Conservation (phyloP, 2,797 vertebrate species). For the Coluber constrictor region DNA sequence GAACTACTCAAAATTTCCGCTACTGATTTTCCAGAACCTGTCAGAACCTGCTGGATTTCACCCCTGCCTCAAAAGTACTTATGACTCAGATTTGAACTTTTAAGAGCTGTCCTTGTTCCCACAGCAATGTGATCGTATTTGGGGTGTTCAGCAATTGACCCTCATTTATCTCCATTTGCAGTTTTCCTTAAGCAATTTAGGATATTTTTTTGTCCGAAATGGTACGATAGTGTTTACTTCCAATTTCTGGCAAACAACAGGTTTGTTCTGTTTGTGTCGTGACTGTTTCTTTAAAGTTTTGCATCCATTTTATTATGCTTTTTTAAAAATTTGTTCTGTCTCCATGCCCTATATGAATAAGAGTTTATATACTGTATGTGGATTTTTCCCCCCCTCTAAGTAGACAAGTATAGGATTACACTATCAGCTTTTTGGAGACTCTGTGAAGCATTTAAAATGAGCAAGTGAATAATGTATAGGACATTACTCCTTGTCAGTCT, state of each 20-base stretch:
- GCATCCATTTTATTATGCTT: neutral
- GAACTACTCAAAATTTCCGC: no score
- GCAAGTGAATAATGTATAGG: neutral
- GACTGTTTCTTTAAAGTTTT: neutral
- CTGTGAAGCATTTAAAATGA: neutral
- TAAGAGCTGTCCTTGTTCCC: no score
- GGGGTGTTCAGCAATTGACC: neutral
- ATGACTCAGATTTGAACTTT: neutral
- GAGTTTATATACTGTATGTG: neutral
- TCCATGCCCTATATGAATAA: neutral
- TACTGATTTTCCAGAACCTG: no score
- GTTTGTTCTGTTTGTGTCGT: neutral
- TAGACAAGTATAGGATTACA: neutral
- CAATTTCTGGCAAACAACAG: neutral
- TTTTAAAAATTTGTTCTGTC: neutral
- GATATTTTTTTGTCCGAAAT: neutral
- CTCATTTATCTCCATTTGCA: neutral
- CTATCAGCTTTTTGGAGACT: neutral
- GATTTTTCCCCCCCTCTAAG: neutral
- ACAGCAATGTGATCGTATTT: neutral
- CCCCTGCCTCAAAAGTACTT: neutral
- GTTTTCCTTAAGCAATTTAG: neutral
- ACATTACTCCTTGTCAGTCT: neutral
- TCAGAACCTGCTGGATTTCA: no score
- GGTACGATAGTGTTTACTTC: neutral